Percentiles rank a stretch among this genome's conserved stretches.
phyloP scores from a whole-genome alignment of 53 echinoderm and acorn worm genomes.

The Zoroaster sp. region DNA sequence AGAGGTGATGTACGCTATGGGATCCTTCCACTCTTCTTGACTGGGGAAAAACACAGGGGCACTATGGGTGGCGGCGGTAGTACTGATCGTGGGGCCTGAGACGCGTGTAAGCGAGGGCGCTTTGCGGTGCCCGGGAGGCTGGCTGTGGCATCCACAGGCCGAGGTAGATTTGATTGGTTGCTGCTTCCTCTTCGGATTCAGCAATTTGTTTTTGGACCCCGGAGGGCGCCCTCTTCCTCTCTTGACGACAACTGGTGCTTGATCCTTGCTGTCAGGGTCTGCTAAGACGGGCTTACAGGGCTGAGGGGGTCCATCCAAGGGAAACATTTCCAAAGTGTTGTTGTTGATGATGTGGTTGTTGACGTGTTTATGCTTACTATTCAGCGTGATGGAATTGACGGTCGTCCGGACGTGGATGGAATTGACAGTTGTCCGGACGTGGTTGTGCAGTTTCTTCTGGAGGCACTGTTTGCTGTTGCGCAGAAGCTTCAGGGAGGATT shows the following conservation, averaged over 20 bases:
- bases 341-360: slow-evolving; percentile 53
- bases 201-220: slow-evolving; percentile 58
- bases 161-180: slow-evolving; percentile 55
- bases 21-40: slow-evolving; percentile 87
- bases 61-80: slow-evolving; percentile 50
- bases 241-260: neutral
- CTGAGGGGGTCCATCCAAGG: neutral
- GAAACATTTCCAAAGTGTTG: slow-evolving; percentile 26
- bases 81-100: slow-evolving; percentile 57
- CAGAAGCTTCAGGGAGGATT: slow-evolving; percentile 52
- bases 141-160: neutral
- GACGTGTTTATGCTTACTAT: slow-evolving; percentile 31
- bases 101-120: slow-evolving; percentile 16
- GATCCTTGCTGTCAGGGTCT: neutral
- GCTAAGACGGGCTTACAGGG: neutral
- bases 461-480: slow-evolving; percentile 38
- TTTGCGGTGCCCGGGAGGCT: slow-evolving; percentile 22
- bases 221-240: slow-evolving; percentile 63
- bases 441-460: slow-evolving; percentile 37
- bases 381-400: neutral
- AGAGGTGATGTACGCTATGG: slow-evolving; percentile 76
- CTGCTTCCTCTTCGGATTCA: neutral
- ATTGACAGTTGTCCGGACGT: neutral
- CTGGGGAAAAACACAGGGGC: slow-evolving; percentile 80
- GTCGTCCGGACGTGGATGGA: slow-evolving; percentile 9